Evolutionary conservation across 53 echinoderm and acorn worm species (phyloP).

Genomic region (Paelopatides confundens): DNA sequence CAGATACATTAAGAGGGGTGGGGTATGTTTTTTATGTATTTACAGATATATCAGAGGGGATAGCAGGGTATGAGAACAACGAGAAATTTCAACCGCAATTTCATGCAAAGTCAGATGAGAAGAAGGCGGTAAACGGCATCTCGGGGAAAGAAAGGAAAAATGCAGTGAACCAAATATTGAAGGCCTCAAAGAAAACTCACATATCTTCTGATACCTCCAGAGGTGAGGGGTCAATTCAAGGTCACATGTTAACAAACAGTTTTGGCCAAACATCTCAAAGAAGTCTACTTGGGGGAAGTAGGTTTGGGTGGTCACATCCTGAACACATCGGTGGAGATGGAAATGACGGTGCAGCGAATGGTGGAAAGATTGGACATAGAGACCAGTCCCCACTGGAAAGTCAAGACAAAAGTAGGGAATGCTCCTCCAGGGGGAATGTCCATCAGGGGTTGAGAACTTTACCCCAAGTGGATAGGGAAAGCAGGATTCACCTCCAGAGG

Average conservation of each 20-base stretch:
- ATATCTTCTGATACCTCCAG: not conserved
- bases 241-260: not conserved
- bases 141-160: not conserved
- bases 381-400: not conserved
- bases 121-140: not conserved
- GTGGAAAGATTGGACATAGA: not conserved
- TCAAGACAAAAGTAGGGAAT: not conserved
- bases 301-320: not conserved
- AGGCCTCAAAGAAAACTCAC: not conserved
- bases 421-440: not conserved
- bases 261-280: not conserved
- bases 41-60: not conserved
- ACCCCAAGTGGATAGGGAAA: not conserved
- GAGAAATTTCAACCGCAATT: not conserved
- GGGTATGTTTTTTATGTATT: not conserved
- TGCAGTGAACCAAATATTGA: not conserved
- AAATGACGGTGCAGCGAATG: not conserved
- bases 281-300: not conserved
- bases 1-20: not conserved
- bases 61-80: not conserved
- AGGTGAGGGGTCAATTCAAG: not conserved
- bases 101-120: not conserved
- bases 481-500: not conserved
- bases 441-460: not conserved
- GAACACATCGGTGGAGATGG: not conserved